These are phyloP conservation scores for Pemphigus obesinymphae DNA, from an alignment of 1,140 invertebrate species.

Conservation along the genomic window DNA sequence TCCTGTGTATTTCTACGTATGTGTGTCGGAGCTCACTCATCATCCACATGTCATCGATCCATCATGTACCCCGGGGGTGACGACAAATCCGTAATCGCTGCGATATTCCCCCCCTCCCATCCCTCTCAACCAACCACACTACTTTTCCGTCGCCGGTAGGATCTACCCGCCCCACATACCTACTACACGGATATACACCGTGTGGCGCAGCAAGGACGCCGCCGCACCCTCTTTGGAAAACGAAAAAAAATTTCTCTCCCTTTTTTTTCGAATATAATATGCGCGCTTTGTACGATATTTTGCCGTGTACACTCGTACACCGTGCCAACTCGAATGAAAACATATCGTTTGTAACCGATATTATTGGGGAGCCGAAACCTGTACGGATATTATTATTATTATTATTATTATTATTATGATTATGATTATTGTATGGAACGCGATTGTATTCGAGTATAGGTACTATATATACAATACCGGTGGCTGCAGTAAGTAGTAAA, in stretches of 20 bases:
- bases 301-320: neutral
- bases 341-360: constrained; percentile 39
- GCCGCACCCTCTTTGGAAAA: neutral
- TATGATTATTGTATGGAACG: neutral
- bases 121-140: neutral
- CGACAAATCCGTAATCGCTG: constrained; percentile 39
- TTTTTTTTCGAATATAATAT: constrained; percentile 1
- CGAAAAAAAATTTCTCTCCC: constrained; percentile 10
- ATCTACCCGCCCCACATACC: too few relatives aligned
- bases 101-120: neutral
- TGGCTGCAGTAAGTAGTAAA: neutral
- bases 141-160: too few relatives aligned
- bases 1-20: too few relatives aligned
- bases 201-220: neutral
- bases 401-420: neutral
- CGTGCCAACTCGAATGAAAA: constrained; percentile 33
- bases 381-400: constrained; percentile 1
- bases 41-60: constrained; percentile 37
- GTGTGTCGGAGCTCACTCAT: constrained; percentile 25
- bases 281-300: neutral
- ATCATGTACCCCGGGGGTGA: constrained; percentile 23
- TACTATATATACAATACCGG: neutral
- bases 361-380: constrained; percentile 20
- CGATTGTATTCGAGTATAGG: neutral
- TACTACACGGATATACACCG: neutral